A percentile compares a stretch with the other conserved stretches of the same genome.
These are phyloP conservation scores for Xiphorhynchus erythropygius DNA, from an alignment of 2,797 vertebrate species.

Conservation along the genomic window DNA sequence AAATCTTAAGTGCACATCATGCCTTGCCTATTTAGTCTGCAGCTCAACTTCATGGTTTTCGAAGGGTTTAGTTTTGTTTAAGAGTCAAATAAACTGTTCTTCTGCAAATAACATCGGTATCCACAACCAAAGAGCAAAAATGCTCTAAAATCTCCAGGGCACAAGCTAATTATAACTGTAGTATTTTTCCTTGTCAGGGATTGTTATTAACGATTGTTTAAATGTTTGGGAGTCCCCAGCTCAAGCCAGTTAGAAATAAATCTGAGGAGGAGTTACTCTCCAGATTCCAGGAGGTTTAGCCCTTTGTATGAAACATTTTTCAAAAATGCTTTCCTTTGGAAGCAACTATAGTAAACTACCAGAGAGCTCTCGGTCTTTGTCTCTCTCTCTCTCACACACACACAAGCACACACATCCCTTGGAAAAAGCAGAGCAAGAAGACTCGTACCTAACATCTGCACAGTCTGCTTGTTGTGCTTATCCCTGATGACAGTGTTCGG, in stretches of 20 bases:
- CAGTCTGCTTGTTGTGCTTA: conserved; percentile 92
- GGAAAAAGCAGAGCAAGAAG: not conserved
- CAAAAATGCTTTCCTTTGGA: not conserved
- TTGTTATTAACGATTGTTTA: not conserved
- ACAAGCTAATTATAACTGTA: not conserved
- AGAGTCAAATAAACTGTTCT: conserved; percentile 21
- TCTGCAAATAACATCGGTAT: not conserved
- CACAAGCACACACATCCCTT: not conserved
- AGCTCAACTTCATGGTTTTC: not conserved
- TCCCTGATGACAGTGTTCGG: conserved; percentile 85
- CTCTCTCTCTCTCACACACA: not conserved
- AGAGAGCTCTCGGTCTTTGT: not conserved
- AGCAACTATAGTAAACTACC: not conserved
- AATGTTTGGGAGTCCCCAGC: not conserved
- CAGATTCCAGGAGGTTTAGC: not conserved
- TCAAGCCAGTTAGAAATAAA: not conserved
- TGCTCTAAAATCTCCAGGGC: not conserved
- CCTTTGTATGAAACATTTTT: not conserved
- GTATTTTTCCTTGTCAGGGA: not conserved
- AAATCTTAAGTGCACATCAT: not conserved
- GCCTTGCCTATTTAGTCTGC: not conserved
- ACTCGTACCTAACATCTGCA: conserved; percentile 93
- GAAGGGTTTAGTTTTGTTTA: conserved; percentile 18
- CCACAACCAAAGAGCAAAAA: conserved; percentile 14
- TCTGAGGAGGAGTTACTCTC: not conserved